Conservation (phyloP, 2,113 vertebrate species). For the Amphiprion ocellaris region DNA sequence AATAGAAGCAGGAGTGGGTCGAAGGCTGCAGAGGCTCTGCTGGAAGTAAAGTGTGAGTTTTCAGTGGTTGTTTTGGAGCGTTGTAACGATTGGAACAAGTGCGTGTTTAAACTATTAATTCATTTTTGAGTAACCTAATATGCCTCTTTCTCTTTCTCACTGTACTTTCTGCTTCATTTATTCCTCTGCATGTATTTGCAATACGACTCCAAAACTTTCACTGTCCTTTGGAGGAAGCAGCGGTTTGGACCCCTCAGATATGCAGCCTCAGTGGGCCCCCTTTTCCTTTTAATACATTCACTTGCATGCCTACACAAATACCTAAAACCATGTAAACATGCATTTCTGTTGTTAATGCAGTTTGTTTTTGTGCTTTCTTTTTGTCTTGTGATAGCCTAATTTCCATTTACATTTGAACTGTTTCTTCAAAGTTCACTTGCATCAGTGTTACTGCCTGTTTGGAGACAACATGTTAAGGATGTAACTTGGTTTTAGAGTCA, state of each 20-base stretch:
- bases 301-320: background rate
- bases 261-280: constrained; percentile 1
- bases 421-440: too few relatives aligned
- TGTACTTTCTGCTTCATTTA: constrained; percentile 14
- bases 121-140: constrained; percentile 4
- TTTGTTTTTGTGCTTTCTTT: background rate
- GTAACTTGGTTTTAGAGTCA: too few relatives aligned
- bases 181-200: constrained; percentile 14
- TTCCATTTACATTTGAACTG: background rate
- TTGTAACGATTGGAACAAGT: constrained; percentile 1
- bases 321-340: constrained; percentile 1
- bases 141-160: background rate
- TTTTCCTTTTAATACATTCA: background rate
- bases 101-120: constrained; percentile 25
- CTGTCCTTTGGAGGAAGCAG: constrained; percentile 1
- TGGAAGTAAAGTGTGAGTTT: constrained; percentile 27
- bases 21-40: background rate
- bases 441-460: too few relatives aligned
- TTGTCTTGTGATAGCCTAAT: background rate
- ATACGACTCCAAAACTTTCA: constrained; percentile 33
- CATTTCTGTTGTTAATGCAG: too few relatives aligned
- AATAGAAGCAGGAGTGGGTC: background rate
- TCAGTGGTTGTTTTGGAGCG: background rate
- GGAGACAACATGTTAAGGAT: too few relatives aligned
- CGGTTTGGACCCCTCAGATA: background rate